Conservation (phyloP, 2,113 vertebrate species). For the Cavia aperea region DNA sequence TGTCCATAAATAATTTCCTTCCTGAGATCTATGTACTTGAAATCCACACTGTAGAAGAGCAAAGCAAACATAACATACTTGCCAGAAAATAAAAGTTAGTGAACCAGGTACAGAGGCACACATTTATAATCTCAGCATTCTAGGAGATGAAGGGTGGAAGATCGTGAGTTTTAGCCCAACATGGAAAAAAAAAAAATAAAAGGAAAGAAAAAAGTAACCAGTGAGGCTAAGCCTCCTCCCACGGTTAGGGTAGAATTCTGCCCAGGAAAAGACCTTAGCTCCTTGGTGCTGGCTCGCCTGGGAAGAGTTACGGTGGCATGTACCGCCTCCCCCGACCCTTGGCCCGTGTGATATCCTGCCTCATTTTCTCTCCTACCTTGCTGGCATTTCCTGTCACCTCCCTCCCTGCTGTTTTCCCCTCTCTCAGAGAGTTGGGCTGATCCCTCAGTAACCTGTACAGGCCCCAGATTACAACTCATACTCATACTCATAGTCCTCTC, state of each 20-base stretch:
- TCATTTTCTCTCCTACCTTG: neutral
- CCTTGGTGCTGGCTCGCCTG: fast-evolving
- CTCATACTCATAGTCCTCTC: neutral
- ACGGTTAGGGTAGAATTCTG: neutral
- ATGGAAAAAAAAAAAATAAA: neutral
- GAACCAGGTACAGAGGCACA: neutral
- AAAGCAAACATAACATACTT: neutral
- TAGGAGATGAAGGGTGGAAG: neutral
- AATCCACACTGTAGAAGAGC: neutral
- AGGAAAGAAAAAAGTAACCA: neutral
- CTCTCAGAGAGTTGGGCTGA: neutral
- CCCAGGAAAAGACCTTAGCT: neutral
- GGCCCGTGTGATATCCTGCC: fast-evolving
- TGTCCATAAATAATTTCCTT: neutral
- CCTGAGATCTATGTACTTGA: neutral
- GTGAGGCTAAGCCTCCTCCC: neutral
- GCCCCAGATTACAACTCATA: neutral
- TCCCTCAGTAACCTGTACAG: neutral
- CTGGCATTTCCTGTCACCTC: neutral
- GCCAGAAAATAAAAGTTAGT: neutral
- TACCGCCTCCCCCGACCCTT: neutral
- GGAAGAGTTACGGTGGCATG: neutral
- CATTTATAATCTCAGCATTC: neutral
- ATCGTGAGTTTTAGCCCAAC: neutral
- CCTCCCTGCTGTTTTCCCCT: neutral